A percentile compares a stretch with the other conserved stretches of the same genome.
These are phyloP conservation scores for Drosophila miranda DNA, from an alignment of 1,140 invertebrate species.

Conservation along the genomic window DNA sequence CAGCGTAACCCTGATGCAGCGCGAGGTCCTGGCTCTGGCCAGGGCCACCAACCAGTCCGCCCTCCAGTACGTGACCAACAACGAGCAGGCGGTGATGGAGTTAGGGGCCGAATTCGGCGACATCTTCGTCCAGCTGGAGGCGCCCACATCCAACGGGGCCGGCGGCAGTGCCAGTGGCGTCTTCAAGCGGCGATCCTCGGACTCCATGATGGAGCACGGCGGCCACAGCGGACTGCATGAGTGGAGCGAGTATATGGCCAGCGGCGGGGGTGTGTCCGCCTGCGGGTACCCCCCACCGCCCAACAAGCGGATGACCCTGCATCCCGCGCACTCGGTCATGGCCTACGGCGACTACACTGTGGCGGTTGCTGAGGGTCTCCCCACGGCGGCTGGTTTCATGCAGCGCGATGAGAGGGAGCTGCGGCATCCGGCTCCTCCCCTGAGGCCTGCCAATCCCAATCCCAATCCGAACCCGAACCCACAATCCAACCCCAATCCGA, in stretches of 20 bases:
- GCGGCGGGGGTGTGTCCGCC: constrained; percentile 23
- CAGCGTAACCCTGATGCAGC: constrained; percentile 92
- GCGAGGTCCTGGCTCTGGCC: constrained; percentile 91
- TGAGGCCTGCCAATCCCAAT: constrained; percentile 37
- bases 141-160: constrained; percentile 62
- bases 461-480: constrained; percentile 25
- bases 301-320: constrained; percentile 50
- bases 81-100: constrained; percentile 93
- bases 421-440: constrained; percentile 43
- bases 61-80: constrained; percentile 91
- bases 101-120: constrained; percentile 88
- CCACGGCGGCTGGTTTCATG: constrained; percentile 48
- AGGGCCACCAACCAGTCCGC: constrained; percentile 91
- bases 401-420: constrained; percentile 66
- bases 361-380: constrained; percentile 30
- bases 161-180: constrained; percentile 49
- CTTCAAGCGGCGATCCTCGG: constrained; percentile 77
- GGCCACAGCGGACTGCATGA: constrained; percentile 76
- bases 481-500: constrained; percentile 18
- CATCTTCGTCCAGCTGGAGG: constrained; percentile 84
- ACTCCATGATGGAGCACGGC: constrained; percentile 73
- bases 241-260: constrained; percentile 80
- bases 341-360: constrained; percentile 66
- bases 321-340: constrained; percentile 58
- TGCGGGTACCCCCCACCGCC: constrained; percentile 57